Base-by-base conservation (phyloP, 2,113 vertebrate genomes). In the Lasiurus cinereus region DNA sequence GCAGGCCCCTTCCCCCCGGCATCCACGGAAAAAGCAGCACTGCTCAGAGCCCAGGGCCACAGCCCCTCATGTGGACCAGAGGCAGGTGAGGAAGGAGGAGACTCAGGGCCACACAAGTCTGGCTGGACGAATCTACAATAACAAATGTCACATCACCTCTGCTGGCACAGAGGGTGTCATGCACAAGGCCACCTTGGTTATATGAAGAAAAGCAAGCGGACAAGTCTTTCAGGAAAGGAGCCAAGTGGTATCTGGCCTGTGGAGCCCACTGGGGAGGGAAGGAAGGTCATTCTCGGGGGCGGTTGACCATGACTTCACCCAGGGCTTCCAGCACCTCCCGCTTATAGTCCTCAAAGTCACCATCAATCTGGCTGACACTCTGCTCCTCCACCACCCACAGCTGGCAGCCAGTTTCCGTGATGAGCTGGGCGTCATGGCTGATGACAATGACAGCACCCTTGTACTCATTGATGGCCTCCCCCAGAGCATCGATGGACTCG, bases 341-440 rank as follows among this genome's bases (percentile, higher is more conserved):
- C 94, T 99, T 99, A 97, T 99, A 99, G 36, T 99, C 99, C 0
- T 99, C 99, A 2, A 99, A 99, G 98, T 99, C 99, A 0, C 99
- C 99, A 0, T 99, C 99, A 0, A 99, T 99, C 29, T 99, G 98
- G 97, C 99, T 99, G 9, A 99, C 94, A 0, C 98, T 89, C 2
- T 39, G 88, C 46, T 99, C 98, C 97, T 99, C 99, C 96, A 99
- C 99, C 69, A 99, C 99, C 99, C 99, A 99, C 56, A 99, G 96
- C 69, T 99, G 98, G 94, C 99, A 99, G 97, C 98, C 98, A 4
- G 99, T 99, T 98, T 99, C 99, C 0, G 99, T 99, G 98, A 99
- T 99, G 62, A 99, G 98, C 6, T 99, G 98, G 0, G 99, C 99
- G 1, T 99, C 99, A 0, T 99, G 99, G 96, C 99, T 99, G 84